Evolutionary conservation across 2,888 invertebrate species (phyloP).

Genomic region (Micoletzkya japonica): DNA sequence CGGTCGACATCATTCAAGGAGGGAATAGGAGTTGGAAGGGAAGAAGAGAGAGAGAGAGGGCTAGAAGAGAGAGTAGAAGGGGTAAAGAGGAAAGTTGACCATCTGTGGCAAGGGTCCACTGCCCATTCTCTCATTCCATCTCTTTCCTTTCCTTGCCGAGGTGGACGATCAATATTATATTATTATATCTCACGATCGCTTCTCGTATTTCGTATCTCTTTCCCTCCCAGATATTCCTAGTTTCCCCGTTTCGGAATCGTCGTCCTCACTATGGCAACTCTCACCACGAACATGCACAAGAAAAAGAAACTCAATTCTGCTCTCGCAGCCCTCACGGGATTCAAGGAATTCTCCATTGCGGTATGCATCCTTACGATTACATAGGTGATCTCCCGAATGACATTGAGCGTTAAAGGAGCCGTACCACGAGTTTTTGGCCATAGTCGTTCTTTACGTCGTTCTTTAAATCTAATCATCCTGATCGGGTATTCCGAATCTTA

Average conservation of each 20-base stretch:
- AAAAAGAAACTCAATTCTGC: conserved; percentile 24
- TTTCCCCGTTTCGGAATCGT: background rate
- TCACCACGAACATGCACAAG: conserved; percentile 11
- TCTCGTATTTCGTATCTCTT: background rate
- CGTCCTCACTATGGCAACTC: background rate
- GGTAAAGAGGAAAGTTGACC: no score
- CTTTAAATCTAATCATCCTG: background rate
- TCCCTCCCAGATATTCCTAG: background rate
- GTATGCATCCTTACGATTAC: background rate
- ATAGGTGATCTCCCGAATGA: background rate
- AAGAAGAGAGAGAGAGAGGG: no score
- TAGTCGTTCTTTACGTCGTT: background rate
- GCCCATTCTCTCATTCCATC: no score
- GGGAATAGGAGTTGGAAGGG: no score
- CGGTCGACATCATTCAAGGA: no score
- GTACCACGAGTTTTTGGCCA: background rate
- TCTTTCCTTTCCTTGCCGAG: no score
- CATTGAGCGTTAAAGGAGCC: no score
- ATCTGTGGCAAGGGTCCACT: no score
- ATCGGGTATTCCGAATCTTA: background rate
- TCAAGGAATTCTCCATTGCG: conserved; percentile 26
- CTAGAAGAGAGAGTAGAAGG: no score
- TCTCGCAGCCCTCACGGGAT: conserved; percentile 22
- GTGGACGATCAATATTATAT: no score
- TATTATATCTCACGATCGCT: background rate